Evolutionary conservation across 2,797 vertebrate genomes (phyloP), one percentile per base, ranked within the genome.

Genomic region (Triplophysa yarkandensis): DNA sequence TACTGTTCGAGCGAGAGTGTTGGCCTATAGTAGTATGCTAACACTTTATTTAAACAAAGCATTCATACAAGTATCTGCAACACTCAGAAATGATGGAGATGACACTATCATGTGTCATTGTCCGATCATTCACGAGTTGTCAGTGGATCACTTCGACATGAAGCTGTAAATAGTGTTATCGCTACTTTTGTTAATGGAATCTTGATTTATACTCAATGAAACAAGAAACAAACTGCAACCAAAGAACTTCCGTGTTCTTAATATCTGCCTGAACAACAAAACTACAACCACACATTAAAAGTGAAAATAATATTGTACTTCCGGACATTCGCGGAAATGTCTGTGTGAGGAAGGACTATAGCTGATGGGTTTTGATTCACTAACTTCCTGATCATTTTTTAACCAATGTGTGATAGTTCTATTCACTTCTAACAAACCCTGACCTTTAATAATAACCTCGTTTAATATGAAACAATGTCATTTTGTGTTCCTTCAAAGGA

Each of bases 161-260:
- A 90, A 88, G 89, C 90, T 83, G 87, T 87, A 90, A 93, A 93
- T 93, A 92, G 91, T 93, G 93, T 93, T 94, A 93, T 88, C 86
- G 55, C 90, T 92, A 92, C 91, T 80, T 85, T 89, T 74, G 27
- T 86, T 89, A 76, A 48, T 89, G 76, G 58, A 71, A 54, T 76
- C 58, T 80, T 73, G 65, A 87, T 88, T 87, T 83, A 89, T 86
- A 87, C 82, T 81, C 68, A 62, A 74, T 71, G 82, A 85, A 86
- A 87, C 87, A 84, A 86, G 62, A 85, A 85, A 79, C 83, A 80
- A 76, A 68, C 32, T 67, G 58, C 75, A 72, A 74, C 39, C 84
- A 86, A 88, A 36, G 88, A 90, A 88, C 87, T 87, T 87, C 80
- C 81, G 85, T 84, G 77, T 80, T 84, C 62, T 85, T 76, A 63